phyloP scores from a whole-genome alignment of 2,888 invertebrate species.

The Diadegma fenestrale region DNA sequence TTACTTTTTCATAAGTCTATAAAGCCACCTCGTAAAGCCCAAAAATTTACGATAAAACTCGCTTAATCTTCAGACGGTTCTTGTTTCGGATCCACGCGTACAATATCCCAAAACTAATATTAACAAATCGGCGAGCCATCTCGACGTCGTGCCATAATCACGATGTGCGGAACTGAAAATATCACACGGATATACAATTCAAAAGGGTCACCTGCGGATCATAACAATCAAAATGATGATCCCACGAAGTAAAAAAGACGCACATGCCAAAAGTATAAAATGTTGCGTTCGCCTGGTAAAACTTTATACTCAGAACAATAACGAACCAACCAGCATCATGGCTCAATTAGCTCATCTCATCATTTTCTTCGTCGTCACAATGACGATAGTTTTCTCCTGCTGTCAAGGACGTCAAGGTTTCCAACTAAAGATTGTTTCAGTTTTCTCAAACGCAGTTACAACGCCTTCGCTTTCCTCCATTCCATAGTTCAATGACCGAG shows the following conservation, averaged over 20 bases:
- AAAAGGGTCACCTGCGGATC: neutral
- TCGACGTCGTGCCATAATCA: neutral
- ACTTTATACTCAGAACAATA: neutral
- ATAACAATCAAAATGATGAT: neutral
- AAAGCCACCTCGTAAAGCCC: neutral
- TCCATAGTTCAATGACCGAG: neutral
- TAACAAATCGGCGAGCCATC: neutral
- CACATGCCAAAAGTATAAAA: neutral
- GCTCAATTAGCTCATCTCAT: conserved; percentile 13
- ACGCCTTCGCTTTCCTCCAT: neutral
- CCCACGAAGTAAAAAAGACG: neutral
- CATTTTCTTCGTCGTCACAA: neutral
- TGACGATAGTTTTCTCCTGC: conserved; percentile 11
- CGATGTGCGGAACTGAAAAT: neutral
- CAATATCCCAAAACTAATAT: neutral
- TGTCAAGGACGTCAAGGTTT: neutral
- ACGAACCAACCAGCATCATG: conserved; percentile 16
- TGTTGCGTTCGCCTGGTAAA: neutral
- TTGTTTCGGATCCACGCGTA: neutral
- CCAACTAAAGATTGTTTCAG: neutral
- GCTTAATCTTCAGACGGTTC: neutral
- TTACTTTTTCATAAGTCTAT: neutral
- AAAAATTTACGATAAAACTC: neutral
- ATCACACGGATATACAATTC: neutral
- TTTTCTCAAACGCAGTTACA: neutral